Evolutionary conservation across 2,797 vertebrate species (phyloP).

Genomic region (Sebastes kiyomatsui): DNA sequence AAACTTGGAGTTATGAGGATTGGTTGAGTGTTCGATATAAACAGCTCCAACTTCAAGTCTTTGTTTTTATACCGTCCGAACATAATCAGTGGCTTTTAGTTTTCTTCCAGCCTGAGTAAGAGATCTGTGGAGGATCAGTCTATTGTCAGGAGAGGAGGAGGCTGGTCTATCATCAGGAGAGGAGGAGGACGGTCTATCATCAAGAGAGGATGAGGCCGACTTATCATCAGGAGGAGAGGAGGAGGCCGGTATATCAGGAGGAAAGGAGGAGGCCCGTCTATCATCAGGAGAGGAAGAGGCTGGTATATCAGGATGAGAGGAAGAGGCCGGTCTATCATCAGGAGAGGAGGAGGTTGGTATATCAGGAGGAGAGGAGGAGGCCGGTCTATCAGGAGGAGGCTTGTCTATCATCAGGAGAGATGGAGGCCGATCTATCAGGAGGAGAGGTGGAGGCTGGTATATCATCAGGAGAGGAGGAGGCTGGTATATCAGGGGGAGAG

Average conservation of each 20-base stretch:
- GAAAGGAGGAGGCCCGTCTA: fast-evolving
- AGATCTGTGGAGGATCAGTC: not conserved
- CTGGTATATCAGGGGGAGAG: not conserved
- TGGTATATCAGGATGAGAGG: fast-evolving
- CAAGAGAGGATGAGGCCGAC: not conserved
- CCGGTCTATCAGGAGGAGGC: no score
- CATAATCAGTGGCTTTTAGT: not conserved
- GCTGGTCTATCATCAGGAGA: not conserved
- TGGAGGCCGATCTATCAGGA: fast-evolving
- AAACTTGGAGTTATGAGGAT: constrained; percentile 4
- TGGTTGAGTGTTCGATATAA: not conserved
- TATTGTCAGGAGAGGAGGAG: not conserved
- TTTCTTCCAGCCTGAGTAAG: not conserved
- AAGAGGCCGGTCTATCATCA: fast-evolving
- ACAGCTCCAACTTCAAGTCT: not conserved
- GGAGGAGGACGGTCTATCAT: fast-evolving
- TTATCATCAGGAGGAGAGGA: no score
- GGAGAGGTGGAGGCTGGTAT: not conserved
- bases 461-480: no score
- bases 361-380: no score
- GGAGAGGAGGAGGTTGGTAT: fast-evolving
- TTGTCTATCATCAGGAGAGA: not conserved
- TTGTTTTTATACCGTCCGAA: not conserved
- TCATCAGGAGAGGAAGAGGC: not conserved
- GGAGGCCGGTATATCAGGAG: not conserved